Evolutionary conservation across 2,888 invertebrate species (phyloP), one percentile per base, ranked within the genome.

Genomic region (Cheilosia vernalis): DNA sequence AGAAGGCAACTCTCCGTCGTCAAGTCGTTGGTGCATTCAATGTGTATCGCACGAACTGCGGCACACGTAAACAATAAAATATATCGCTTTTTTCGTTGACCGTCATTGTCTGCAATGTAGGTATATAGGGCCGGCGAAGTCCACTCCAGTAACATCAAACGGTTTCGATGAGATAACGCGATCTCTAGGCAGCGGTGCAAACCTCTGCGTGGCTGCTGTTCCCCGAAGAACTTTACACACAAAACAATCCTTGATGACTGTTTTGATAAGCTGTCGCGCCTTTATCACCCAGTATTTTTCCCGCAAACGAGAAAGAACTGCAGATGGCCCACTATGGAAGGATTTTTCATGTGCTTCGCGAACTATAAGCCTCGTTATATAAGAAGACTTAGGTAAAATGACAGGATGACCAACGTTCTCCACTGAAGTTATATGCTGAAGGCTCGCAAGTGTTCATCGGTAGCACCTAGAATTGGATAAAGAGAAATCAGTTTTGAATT

Each of bases 141-240:
- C n/a, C n/a, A n/a, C n/a, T n/a, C n/a, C n/a, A n/a, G n/a, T n/a
- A n/a, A n/a, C 51, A 10, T 73, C 61, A 27, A 74, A 74, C 10
- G 74, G 19, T n/a, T 51, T 24, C 15, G 53, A 60, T 73, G 61
- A 37, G 0, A 44, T 15, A 30, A 73, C n/a, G 30, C 72, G 37
- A 33, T 79, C 66, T 47, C 51, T 30, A 7, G 72, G 79, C 15
- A 79, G 55, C 17, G 73, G 74, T 9, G 60, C 55, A 47, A 74
- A 74, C 3, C 51, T 27, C 27, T 74, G 58, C 2, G 55, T 47
- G 24, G 63, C 74, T 24, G 74, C 49, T 53, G 40, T 37, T 21
- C 74, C 53, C n/a, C 47, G 42, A 30, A 81, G 30, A 19, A 55
- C n/a, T 13, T 73, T 72, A 58, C 81, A 67, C 4, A 66, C 55